A percentile compares a stretch with the other conserved stretches of the same genome.
phyloP scores from a whole-genome alignment of 2,113 vertebrate species.

The Malurus alboscapulatus region DNA sequence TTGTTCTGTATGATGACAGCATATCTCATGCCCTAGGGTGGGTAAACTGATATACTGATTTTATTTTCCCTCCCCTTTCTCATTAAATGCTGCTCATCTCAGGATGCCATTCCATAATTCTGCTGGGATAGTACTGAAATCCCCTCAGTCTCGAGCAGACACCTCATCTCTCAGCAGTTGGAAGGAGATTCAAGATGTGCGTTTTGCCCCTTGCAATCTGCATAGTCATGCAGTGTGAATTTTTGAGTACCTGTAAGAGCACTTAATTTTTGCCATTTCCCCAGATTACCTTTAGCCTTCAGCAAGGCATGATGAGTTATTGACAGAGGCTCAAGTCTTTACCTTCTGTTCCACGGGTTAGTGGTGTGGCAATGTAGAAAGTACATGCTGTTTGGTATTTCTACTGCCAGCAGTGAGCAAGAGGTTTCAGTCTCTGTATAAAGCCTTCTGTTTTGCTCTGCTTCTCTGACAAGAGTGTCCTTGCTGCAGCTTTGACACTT shows the following conservation, averaged over 20 bases:
- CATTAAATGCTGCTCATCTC: not conserved
- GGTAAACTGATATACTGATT: not conserved
- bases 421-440: not conserved
- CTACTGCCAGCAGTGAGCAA: not conserved
- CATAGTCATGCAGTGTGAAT: not conserved
- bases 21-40: fast-evolving
- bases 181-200: not conserved
- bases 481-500: not conserved
- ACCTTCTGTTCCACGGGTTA: not conserved
- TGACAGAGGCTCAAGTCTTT: not conserved
- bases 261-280: not conserved
- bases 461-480: not conserved
- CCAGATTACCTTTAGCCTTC: not conserved
- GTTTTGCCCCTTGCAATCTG: not conserved
- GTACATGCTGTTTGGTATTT: not conserved
- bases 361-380: not conserved
- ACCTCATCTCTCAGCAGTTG: not conserved
- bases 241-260: not conserved
- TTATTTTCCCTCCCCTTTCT: not conserved
- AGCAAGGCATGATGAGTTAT: not conserved
- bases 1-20: not conserved
- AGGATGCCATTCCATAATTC: not conserved
- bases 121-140: not conserved
- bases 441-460: not conserved
- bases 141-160: not conserved